These are phyloP conservation scores for Austrolebias charrua DNA, from an alignment of 2,797 vertebrate species.

Conservation along the genomic window DNA sequence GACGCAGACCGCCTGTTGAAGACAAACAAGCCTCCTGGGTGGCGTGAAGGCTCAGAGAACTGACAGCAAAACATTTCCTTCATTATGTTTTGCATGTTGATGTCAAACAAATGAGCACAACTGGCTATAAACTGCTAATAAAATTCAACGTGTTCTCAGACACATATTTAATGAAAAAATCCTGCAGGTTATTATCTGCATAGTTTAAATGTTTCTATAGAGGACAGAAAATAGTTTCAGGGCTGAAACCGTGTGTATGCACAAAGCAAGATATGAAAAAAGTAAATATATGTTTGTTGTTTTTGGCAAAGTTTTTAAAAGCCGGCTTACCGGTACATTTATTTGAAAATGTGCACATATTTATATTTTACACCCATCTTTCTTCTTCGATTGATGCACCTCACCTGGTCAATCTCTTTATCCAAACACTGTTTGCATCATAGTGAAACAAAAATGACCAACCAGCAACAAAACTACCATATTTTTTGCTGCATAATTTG, in stretches of 20 bases:
- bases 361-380: neutral
- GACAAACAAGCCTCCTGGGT: constrained; percentile 38
- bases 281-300: too few relatives aligned
- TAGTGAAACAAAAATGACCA: neutral
- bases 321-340: too few relatives aligned
- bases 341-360: neutral
- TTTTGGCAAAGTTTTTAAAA: too few relatives aligned
- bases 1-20: constrained; percentile 13
- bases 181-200: constrained; percentile 13
- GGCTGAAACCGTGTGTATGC: too few relatives aligned
- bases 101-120: constrained; percentile 44
- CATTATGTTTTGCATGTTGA: constrained; percentile 20
- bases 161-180: constrained; percentile 23
- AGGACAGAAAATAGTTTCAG: neutral
- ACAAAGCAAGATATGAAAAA: neutral
- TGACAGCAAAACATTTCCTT: constrained; percentile 19
- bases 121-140: constrained; percentile 43
- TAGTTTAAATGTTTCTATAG: neutral
- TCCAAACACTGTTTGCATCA: neutral
- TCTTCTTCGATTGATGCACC: neutral
- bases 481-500: too few relatives aligned
- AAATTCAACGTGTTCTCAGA: constrained; percentile 27
- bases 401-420: neutral
- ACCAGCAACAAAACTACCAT: neutral
- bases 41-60: constrained; percentile 11